Evolutionary conservation across 2,888 invertebrate species (phyloP).

Genomic region (Caenorhabditis doughertyi): DNA sequence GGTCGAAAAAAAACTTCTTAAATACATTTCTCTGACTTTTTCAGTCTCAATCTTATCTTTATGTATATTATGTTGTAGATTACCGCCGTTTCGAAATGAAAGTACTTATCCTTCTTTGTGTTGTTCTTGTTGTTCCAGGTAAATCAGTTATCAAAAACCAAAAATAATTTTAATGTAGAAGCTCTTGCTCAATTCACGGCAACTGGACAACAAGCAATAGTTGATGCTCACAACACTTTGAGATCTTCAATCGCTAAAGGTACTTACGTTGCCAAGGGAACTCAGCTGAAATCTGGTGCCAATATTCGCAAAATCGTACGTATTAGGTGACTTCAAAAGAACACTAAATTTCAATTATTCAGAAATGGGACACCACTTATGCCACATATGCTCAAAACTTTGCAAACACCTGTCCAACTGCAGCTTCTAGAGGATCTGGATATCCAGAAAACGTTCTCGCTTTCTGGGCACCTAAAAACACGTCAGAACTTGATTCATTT

Average conservation of each 20-base stretch:
- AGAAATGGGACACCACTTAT: slow-evolving; percentile 37
- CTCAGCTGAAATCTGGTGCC: slow-evolving; percentile 6
- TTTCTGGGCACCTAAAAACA: not conserved
- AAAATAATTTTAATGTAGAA: not conserved
- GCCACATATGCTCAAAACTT: slow-evolving; percentile 30
- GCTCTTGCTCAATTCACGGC: slow-evolving; percentile 15
- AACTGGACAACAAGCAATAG: slow-evolving; percentile 17
- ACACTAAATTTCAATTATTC: no score
- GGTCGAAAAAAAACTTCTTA: no score
- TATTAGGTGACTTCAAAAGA: not conserved
- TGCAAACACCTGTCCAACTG: slow-evolving; percentile 35
- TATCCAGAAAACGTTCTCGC: slow-evolving; percentile 39
- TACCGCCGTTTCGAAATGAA: not conserved
- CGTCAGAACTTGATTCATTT: not conserved
- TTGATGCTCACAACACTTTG: slow-evolving; percentile 39
- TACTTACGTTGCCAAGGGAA: slow-evolving; percentile 34
- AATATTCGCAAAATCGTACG: slow-evolving; percentile 26
- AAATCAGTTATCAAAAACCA: not conserved
- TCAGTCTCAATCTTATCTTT: not conserved
- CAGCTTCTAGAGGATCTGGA: slow-evolving; percentile 17
- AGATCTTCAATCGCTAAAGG: slow-evolving; percentile 48
- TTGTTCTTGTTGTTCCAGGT: not conserved
- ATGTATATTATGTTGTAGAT: not conserved
- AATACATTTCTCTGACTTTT: no score
- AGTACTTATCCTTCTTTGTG: not conserved